Conservation (phyloP, 2,113 vertebrate species). For the Phainopepla nitens region DNA sequence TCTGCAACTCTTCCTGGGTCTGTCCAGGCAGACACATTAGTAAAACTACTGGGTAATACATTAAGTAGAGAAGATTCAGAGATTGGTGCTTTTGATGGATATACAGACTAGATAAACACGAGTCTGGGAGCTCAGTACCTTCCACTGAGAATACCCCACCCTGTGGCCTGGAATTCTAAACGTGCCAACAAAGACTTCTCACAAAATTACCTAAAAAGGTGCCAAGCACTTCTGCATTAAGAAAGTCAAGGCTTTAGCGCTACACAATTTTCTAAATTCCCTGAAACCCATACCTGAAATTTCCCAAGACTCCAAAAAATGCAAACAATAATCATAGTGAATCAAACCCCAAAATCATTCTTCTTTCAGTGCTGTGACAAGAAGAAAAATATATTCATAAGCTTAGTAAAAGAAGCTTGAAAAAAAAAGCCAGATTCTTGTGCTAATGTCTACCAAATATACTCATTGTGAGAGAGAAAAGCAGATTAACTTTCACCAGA, state of each 20-base stretch:
- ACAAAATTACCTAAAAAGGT: neutral
- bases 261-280: neutral
- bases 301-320: neutral
- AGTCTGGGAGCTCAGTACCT: neutral
- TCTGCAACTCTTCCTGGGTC: neutral
- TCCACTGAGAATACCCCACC: neutral
- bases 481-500: constrained; percentile 6
- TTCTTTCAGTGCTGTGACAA: neutral
- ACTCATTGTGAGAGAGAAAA: neutral
- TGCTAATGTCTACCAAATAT: neutral
- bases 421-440: neutral
- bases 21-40: neutral
- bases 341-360: neutral
- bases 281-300: neutral
- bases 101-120: neutral
- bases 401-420: neutral
- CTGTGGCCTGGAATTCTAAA: neutral
- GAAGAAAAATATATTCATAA: constrained; percentile 3
- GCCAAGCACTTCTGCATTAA: neutral
- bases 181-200: neutral
- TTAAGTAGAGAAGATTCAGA: neutral
- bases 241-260: neutral
- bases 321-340: neutral
- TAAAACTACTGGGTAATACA: neutral
- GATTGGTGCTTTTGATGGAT: neutral